phyloP scores from a whole-genome alignment of 2,888 invertebrate genomes.

The Eudemis profundana region DNA sequence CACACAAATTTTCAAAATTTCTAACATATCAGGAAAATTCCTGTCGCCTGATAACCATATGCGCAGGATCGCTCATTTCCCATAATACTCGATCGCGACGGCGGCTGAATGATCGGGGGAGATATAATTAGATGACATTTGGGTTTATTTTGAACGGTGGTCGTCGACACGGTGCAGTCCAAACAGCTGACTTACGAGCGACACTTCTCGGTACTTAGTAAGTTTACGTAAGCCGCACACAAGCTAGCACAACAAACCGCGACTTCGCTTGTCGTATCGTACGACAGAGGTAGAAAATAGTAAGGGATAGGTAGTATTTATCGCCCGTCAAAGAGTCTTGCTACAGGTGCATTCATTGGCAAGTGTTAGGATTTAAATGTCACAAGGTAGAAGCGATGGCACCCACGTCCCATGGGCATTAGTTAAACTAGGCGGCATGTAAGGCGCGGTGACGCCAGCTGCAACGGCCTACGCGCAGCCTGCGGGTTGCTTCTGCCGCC shows the following conservation, averaged over 20 bases:
- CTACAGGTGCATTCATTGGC: neutral
- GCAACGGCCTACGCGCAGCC: slow-evolving; percentile 17
- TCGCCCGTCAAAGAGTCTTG: too few species aligned
- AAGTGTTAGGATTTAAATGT: neutral
- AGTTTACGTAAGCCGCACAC: neutral
- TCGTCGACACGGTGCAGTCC: slow-evolving; percentile 23
- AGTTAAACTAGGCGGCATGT: neutral
- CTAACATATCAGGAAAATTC: too few species aligned
- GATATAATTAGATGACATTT: slow-evolving; percentile 59
- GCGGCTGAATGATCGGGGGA: slow-evolving; percentile 41
- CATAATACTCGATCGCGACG: slow-evolving; percentile 23
- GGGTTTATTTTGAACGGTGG: slow-evolving; percentile 52
- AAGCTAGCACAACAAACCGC: neutral
- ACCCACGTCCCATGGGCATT: slow-evolving; percentile 20
- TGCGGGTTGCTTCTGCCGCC: slow-evolving; percentile 6
- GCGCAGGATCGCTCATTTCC: slow-evolving; percentile 16
- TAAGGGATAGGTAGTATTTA: too few species aligned
- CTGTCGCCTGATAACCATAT: too few species aligned
- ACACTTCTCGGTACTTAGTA: slow-evolving; percentile 7
- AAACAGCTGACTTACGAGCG: slow-evolving; percentile 38
- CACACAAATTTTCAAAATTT: too few species aligned
- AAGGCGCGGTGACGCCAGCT: slow-evolving; percentile 35
- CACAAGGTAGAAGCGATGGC: neutral
- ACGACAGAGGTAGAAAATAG: too few species aligned
- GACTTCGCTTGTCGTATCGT: too few species aligned